These are phyloP conservation scores for Drosophila tani DNA, from an alignment of 1,140 invertebrate species.

Conservation along the genomic window DNA sequence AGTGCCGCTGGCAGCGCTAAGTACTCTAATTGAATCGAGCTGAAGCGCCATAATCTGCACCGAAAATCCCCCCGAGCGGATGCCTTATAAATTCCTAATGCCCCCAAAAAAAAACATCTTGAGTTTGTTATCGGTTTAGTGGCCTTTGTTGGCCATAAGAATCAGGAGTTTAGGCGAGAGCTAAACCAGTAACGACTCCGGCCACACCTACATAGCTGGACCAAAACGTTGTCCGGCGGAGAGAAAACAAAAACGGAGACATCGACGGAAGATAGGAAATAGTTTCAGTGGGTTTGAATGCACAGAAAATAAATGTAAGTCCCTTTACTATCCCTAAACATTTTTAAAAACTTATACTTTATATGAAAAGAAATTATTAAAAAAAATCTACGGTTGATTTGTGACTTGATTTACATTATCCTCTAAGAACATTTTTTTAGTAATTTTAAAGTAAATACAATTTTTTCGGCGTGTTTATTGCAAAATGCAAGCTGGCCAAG, in stretches of 20 bases:
- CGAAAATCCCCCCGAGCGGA: conserved; percentile 35
- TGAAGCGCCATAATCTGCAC: conserved; percentile 60
- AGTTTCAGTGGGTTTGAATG: conserved; percentile 10
- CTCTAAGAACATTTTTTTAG: not conserved
- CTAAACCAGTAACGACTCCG: conserved; percentile 36
- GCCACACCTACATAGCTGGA: conserved; percentile 34
- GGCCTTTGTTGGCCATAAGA: conserved; percentile 45
- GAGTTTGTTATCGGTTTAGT: conserved; percentile 49
- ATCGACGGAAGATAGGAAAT: conserved; percentile 42
- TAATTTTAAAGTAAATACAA: not conserved
- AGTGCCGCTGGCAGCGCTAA: conserved; percentile 31
- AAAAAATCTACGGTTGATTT: too few relatives aligned
- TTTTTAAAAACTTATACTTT: not conserved
- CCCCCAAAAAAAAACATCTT: conserved; percentile 27
- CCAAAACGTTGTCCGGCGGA: conserved; percentile 10
- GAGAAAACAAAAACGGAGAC: conserved; percentile 40
- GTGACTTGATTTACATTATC: not conserved
- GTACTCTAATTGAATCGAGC: conserved; percentile 54
- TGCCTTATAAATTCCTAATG: conserved; percentile 47
- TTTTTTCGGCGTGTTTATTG: conserved; percentile 2
- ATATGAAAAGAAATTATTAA: not conserved
- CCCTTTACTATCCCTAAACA: not conserved
- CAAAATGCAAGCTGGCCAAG: conserved; percentile 35
- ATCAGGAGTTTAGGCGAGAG: conserved; percentile 36
- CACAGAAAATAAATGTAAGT: not conserved